Base-by-base conservation (phyloP, 2,113 vertebrate species). In the Micronisus gabar region DNA sequence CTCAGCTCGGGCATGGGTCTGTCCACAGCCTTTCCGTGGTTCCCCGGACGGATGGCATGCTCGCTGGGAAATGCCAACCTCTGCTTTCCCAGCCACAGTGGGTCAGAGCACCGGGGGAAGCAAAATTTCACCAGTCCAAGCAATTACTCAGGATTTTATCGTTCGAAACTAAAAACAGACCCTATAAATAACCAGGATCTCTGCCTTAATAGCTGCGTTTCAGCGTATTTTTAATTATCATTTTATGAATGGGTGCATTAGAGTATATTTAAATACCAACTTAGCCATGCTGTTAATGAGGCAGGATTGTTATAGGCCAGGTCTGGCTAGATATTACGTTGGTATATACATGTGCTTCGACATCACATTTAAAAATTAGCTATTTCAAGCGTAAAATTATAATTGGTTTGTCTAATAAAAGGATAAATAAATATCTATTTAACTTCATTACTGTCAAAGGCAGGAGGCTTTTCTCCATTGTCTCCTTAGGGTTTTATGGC, bases 391-490 rank as follows among this genome's bases (percentile, higher is more conserved):
- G 93, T 96, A 97, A 96, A 96, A 97, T 97, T 96, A 94, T 97
- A 98, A 98, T 98, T 98, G 96, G 95, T 96, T 98, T 97, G 95
- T 91, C 97, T 97, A 98, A 98, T 98, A 98, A 98, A 98, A 76
- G 97, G 97, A 97, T 98, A 98, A 98, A 98, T 97, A 98, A 98
- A 98, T 98, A 98, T 98, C 97, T 98, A 97, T 97, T 98, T 98
- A 98, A 98, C 97, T 96, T 98, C 97, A 98, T 98, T 97, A 96
- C 97, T 96, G 95, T 97, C 97, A 97, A 95, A 98, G 95, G 96
- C 96, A 93, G 97, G 91, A 97, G 95, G 96, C 96, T 94, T 95
- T 94, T 81, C 97, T 95, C 93, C 84, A 96, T 98, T 95, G 96
- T 93, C 82, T 97, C 94, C 82, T 92, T 73, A 82, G 96, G 93